Percentiles rank a stretch among this genome's conserved stretches.
phyloP scores from a whole-genome alignment of 2,797 vertebrate species.

The Fringilla coelebs region DNA sequence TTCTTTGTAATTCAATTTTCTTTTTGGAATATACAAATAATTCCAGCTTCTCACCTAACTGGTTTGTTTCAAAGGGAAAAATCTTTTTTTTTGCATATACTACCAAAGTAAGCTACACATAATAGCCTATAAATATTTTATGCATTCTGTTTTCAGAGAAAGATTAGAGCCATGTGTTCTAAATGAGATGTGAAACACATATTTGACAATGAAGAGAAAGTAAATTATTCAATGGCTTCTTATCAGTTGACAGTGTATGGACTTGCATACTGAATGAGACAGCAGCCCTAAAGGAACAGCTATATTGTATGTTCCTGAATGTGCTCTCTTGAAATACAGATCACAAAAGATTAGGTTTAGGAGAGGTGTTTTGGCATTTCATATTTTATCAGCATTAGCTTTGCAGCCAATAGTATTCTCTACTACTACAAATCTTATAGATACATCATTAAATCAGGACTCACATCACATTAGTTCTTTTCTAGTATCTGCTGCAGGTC shows the following conservation, averaged over 20 bases:
- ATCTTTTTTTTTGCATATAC: not conserved
- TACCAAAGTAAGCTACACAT: not conserved
- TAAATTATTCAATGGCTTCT: not conserved
- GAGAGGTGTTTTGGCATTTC: not conserved
- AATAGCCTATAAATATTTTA: not conserved
- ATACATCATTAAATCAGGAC: not conserved
- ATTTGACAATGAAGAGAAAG: not conserved
- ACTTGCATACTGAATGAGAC: not conserved
- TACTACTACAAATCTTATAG: not conserved
- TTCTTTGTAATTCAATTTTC: not conserved
- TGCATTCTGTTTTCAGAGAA: not conserved
- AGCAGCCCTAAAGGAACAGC: not conserved
- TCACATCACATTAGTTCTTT: not conserved
- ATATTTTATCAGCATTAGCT: not conserved
- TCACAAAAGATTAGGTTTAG: not conserved
- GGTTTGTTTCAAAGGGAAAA: not conserved
- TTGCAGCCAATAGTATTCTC: not conserved
- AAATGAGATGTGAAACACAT: not conserved
- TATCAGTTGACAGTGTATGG: not conserved
- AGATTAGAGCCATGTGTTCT: not conserved
- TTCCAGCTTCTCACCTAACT: not conserved
- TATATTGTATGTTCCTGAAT: not conserved
- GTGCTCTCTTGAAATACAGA: not conserved
- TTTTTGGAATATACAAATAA: not conserved
- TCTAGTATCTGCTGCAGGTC: not conserved